These are phyloP conservation scores for Triplophysa dalaica DNA, from an alignment of 2,113 vertebrate species.

Conservation along the genomic window DNA sequence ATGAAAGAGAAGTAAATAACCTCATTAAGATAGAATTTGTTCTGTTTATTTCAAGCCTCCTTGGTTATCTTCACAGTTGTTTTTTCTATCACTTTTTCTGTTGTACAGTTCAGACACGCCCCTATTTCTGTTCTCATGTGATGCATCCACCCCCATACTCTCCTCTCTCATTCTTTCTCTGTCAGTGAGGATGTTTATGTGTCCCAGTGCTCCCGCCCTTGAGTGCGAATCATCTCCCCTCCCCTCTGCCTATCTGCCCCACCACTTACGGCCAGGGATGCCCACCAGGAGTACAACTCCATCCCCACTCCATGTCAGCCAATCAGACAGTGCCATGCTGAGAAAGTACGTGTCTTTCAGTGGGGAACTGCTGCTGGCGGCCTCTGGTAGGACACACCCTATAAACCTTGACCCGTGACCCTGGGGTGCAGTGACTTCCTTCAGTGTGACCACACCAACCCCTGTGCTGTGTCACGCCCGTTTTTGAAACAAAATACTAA, in stretches of 20 bases:
- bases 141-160: conserved; percentile 69
- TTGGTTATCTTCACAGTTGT: neutral
- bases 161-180: conserved; percentile 66
- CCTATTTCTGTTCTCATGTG: conserved; percentile 45
- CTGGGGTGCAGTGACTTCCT: conserved; percentile 29
- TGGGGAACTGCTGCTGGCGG: conserved; percentile 93
- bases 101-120: neutral
- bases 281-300: conserved; percentile 77
- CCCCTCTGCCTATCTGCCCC: conserved; percentile 75
- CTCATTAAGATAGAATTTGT: neutral
- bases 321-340: conserved; percentile 86
- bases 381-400: conserved; percentile 88
- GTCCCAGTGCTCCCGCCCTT: conserved; percentile 51
- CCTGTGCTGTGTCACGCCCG: neutral
- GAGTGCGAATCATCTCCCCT: conserved; percentile 84
- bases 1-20: too few relatives aligned
- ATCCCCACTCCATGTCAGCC: conserved; percentile 80
- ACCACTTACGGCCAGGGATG: conserved; percentile 71
- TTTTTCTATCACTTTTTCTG: neutral
- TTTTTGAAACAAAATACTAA: neutral
- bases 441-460: conserved; percentile 1
- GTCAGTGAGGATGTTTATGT: conserved; percentile 81
- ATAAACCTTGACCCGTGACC: conserved; percentile 58
- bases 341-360: conserved; percentile 98
- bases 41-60: neutral